Evolutionary conservation across 2,113 vertebrate genomes (phyloP).

Genomic region (Paraplagusia blochii): DNA sequence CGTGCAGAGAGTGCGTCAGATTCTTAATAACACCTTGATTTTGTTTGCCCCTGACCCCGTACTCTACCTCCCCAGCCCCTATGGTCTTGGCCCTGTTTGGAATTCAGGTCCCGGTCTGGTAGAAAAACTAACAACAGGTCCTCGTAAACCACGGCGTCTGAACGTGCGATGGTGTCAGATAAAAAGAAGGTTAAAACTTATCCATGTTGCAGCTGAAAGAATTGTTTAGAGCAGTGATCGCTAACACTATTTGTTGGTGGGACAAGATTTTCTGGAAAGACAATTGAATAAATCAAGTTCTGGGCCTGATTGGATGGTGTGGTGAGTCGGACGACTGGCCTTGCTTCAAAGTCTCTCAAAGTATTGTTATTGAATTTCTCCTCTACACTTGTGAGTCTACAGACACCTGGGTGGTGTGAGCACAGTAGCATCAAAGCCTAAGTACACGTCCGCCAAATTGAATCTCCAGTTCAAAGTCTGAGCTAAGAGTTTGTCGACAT

Average conservation of each 20-base stretch:
- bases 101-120: no score
- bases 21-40: constrained; percentile 47
- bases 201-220: constrained; percentile 5
- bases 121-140: no score
- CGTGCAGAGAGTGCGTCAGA: constrained; percentile 22
- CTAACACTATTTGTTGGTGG: no score
- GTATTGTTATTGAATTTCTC: no score
- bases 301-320: no score
- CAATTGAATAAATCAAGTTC: no score
- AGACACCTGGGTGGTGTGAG: not conserved
- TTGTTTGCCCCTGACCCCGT: constrained; percentile 49
- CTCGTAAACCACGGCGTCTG: no score
- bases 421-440: constrained; percentile 29
- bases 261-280: no score
- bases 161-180: constrained; percentile 1
- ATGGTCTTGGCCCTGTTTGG: no score
- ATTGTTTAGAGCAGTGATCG: no score
- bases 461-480: constrained; percentile 38
- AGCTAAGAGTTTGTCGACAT: constrained; percentile 38
- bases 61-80: not conserved
- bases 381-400: not conserved
- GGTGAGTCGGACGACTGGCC: no score
- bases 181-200: constrained; percentile 49
- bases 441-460: constrained; percentile 40
- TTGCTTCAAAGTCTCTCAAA: no score